Evolutionary conservation across 2,113 vertebrate genomes (phyloP), one percentile per base, ranked within the genome.

Genomic region (Entelurus aequoreus): DNA sequence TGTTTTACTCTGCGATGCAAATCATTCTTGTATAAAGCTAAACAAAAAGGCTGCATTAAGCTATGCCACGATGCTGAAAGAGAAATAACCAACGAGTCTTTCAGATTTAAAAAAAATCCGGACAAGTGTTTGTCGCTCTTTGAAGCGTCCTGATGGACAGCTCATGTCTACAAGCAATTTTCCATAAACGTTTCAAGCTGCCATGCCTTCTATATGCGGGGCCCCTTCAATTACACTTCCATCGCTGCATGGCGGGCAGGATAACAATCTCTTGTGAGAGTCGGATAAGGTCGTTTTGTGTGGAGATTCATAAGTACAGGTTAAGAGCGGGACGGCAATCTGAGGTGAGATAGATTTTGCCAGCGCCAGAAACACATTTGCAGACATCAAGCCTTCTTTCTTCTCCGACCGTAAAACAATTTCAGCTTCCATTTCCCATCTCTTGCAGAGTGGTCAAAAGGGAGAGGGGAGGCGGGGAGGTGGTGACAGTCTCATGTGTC

Each of bases 231-330:
- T 57, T 57, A 21, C 38, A 12, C 40, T 19, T 9, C 37, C 55
- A 36, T 54, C 35, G 13, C 6, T 4, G 53, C 55, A 21, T 40
- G 11, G 38, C 16, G 16, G 16, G 40, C 16, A 2, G 55, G 55
- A 57, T 57, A 57, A 57, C 55, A 44, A 57, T 57, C 55, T 57
- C 40, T 57, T 57, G 2, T 12, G 40, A 57, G 55, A 57, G 42
- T 46, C 42, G 10, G 42, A 46, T 46, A 46, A 46, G 55, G 55
- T 21, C 10, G 7, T 57, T 57, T 44, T 28, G 2, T 44, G 55
- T 40, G 10, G 40, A 40, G 40, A 42, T 44, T 57, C 38, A 10
- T 28, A 57, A 57, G 40, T 57, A 44, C 16, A 40, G 55, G 55
- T 57, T 44, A 44, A 57, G 55, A 57, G 55, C 40, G 11, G 6